Evolutionary conservation across 1,140 invertebrate genomes (phyloP), one percentile per base, ranked within the genome.

Genomic region (Ceratina australensis): DNA sequence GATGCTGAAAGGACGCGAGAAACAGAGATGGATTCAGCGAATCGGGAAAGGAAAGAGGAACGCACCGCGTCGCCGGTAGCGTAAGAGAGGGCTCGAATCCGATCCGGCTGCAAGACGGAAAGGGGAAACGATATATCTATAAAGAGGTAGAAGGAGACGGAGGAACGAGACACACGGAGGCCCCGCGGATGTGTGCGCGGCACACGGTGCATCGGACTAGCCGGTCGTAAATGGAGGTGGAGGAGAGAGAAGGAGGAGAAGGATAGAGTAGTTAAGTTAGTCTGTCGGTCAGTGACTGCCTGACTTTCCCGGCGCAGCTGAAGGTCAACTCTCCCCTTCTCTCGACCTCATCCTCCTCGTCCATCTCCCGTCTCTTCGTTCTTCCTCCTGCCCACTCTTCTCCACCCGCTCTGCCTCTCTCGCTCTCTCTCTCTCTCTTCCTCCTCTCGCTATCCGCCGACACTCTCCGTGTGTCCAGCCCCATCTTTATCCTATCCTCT

Each of bases 241-340:
- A 83, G 82, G 72, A 84, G 84, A 83, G 87, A 87, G 81, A 79
- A 86, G 87, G 84, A 87, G 86, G 87, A 92, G 86, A 90, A 90
- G 90, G 90, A 92, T 90, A 92, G 90, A 92, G 91, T 88, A 89
- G 90, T 92, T 92, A 92, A 92, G 91, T 92, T 92, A 92, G 91
- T 91, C 91, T 91, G 90, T 91, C 91, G 91, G 91, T 92, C 91
- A 92, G 91, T 92, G 91, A 92, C 91, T 92, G 91, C 88, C 90
- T 92, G 91, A 92, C 91, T 92, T 92, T 92, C 91, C 91, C 90
- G 91, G 87, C 91, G 86, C 88, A 87, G 91, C 89, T 92, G 90
- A 92, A 92, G 91, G 91, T 92, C 91, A 92, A 91, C 88, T 90
- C 89, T 89, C 88, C 89, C 89, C 89, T 88, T 90, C 86, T 90